Evolutionary conservation across 2,113 vertebrate genomes (phyloP), one percentile per base, ranked within the genome.

Genomic region (Rhynchomys soricoides): DNA sequence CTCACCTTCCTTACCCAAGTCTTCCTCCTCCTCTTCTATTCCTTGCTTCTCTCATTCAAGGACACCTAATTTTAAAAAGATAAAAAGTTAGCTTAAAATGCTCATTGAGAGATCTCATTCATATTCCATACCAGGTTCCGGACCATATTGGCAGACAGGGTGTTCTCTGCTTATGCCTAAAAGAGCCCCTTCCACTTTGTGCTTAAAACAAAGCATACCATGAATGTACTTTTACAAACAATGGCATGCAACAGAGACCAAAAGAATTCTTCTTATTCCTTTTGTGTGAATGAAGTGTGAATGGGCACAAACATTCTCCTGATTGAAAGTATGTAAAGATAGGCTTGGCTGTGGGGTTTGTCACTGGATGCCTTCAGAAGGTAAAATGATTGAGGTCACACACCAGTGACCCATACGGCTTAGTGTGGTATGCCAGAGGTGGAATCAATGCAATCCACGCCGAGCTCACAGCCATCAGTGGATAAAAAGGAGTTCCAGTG

Each of bases 101-200:
- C 73, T 93, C 79, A 83, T 31, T 86, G 89, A 91, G 89, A 91
- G 64, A 89, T 95, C 94, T 97, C 93, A 97, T 97, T 71, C 92
- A 96, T 92, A 97, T 89, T 96, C 94, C 89, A 78, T 75, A 95
- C 91, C 90, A 90, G 94, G 97, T 97, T 97, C 96, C 91, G 96
- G 93, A 95, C 62, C 97, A 97, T 97, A 96, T 77, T 96, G 96
- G 90, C 79, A 96, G 77, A 94, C 77, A 91, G 81, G 90, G 77
- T 94, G 52, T 93, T 96, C 93, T 92, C 29, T 70, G 89, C 91
- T 95, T 81, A 90, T 74, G 93, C 62, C 62, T 89, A 86, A 96
- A 94, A 93, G 34, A 95, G 94, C 43, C 57, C 50, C 45, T 74
- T 94, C 95, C 90, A 92, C 75, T 77, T 83, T 57, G 77, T 82